Evolutionary conservation across 2,797 vertebrate species (phyloP), one percentile per base, ranked within the genome.

Genomic region (Agapornis canus): DNA sequence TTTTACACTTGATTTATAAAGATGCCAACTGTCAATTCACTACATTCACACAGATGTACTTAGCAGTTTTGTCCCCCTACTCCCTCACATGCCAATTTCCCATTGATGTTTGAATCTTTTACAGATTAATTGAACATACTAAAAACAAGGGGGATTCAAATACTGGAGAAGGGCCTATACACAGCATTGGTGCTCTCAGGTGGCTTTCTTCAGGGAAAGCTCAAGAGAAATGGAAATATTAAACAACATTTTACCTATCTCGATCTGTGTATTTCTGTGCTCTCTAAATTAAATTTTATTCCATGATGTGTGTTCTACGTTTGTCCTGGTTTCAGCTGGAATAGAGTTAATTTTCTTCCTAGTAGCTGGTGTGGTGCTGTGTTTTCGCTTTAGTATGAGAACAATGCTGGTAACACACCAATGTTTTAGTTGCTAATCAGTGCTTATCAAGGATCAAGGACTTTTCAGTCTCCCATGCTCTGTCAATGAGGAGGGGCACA

Each of bases 131-230:
- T 31, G 37, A 86, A 73, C 22, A 51, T 5, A 5, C 25, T 2
- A 78, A 65, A 91, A 65, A 0, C 27, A 75, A 60, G 13, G 22
- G 59, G 49, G 85, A 88, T 72, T 73, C 47, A 59, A 80, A 42
- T 45, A n/a, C 0, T 72, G 23, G 26, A 87, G 29, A 73, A 82
- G 0, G 6, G n/a, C 21, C 13, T 37, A 35, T 7, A 69, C 13
- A 13, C 11, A 82, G 29, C 9, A 71, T n/a, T 20, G 35, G 23
- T 56, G 60, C 4, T 80, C 47, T 65, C 61, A 60, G 61, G 32
- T 76, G 23, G 23, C n/a, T 63, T 86, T 68, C 56, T 65, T 89
- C 26, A 80, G 31, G 31, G 39, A 57, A 73, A 9, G 26, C 12
- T 91, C 20, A 77, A 21, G 49, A 90, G n/a, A 87, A 48, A 48